A percentile compares a stretch with the other conserved stretches of the same genome.
Evolutionary conservation across 2,888 invertebrate species (phyloP).

Genomic region (Phaedon cochleariae): DNA sequence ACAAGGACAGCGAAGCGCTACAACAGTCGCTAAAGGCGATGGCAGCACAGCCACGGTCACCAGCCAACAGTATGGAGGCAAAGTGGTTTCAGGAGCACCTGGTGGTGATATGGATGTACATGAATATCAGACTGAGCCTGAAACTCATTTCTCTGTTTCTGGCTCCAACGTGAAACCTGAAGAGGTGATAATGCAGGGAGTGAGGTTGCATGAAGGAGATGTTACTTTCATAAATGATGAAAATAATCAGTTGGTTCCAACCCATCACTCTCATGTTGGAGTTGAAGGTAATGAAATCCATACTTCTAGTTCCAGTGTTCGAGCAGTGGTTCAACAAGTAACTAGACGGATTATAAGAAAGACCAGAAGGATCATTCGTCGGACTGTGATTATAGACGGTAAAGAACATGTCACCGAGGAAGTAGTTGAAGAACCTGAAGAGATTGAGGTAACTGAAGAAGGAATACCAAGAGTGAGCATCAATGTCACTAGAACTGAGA

Average conservation of each 20-base stretch:
- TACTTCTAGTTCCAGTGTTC: conserved; percentile 76
- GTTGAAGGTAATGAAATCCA: conserved; percentile 60
- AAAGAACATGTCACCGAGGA: conserved; percentile 86
- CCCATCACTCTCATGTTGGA: conserved; percentile 45
- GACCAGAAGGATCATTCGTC: conserved; percentile 77
- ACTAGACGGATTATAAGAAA: conserved; percentile 80
- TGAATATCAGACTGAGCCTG: conserved; percentile 72
- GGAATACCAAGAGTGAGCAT: conserved; percentile 77
- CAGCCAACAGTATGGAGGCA: conserved; percentile 72
- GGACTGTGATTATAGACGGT: conserved; percentile 81
- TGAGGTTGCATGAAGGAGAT: conserved; percentile 61
- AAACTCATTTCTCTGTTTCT: conserved; percentile 67
- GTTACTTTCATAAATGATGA: conserved; percentile 57
- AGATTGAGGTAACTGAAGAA: conserved; percentile 76
- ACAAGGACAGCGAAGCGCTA: conserved; percentile 71
- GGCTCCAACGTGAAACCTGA: conserved; percentile 66
- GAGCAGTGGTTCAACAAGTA: conserved; percentile 84
- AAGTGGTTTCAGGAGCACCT: conserved; percentile 70
- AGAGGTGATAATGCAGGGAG: conserved; percentile 56
- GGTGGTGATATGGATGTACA: conserved; percentile 71
- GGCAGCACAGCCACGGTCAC: conserved; percentile 71
- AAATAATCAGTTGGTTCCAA: conserved; percentile 53
- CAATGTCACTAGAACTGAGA: conserved; percentile 69
- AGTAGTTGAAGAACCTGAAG: conserved; percentile 84
- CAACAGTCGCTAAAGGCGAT: conserved; percentile 67